Percentiles rank a stretch among this genome's conserved stretches.
These are phyloP conservation scores for Cephus sareptanus DNA, from an alignment of 2,888 invertebrate genomes.

Conservation along the genomic window DNA sequence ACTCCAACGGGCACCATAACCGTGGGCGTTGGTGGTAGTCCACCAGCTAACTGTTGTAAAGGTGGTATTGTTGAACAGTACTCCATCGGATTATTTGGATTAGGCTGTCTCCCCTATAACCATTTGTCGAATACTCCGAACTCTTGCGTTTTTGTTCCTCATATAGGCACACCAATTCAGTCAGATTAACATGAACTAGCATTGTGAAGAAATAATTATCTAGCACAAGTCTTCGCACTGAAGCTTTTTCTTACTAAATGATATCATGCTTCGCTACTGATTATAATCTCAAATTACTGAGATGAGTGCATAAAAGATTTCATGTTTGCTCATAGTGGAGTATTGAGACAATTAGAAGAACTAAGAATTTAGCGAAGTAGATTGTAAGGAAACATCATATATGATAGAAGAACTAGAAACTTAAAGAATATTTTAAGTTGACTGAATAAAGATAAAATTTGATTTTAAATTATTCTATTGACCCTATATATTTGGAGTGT, in stretches of 20 bases:
- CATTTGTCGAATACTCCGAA: constrained; percentile 65
- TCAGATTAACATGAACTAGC: constrained; percentile 1
- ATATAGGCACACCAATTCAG: constrained; percentile 15
- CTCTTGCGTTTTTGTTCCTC: constrained; percentile 37
- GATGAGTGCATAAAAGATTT: background rate
- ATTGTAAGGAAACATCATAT: background rate
- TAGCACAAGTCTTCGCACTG: background rate
- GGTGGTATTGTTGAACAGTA: constrained; percentile 88
- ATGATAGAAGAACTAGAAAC: background rate
- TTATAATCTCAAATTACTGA: background rate
- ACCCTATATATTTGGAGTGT: background rate
- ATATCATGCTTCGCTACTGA: background rate
- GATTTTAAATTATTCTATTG: background rate
- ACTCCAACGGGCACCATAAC: constrained; percentile 91
- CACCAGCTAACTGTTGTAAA: constrained; percentile 75
- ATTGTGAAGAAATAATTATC: background rate
- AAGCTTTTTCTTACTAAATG: background rate
- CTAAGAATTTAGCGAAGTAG: background rate
- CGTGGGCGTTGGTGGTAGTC: constrained; percentile 71
- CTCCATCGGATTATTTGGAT: constrained; percentile 89
- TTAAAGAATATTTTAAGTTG: background rate
- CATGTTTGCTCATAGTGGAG: background rate
- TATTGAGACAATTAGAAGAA: background rate
- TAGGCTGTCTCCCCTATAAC: constrained; percentile 72
- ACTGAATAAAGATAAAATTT: background rate